phyloP scores from a whole-genome alignment of 1,140 invertebrate species.

The Ptiloglossa arizonensis region DNA sequence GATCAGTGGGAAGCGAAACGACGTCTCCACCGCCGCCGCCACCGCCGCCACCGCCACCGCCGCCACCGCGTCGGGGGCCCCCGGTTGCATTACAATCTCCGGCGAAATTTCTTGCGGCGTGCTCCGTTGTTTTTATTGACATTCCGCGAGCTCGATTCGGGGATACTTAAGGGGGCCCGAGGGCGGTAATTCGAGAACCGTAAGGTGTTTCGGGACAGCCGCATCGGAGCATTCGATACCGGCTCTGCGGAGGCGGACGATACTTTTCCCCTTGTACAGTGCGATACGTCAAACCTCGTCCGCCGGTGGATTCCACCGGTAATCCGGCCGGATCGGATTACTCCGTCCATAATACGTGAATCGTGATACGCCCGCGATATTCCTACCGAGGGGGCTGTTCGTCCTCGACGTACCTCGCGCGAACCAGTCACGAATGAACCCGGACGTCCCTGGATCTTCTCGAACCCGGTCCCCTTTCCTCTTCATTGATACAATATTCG shows the following conservation, averaged over 20 bases:
- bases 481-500: not conserved
- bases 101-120: conserved; percentile 34
- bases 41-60: too few relatives aligned
- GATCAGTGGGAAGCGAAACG: not conserved
- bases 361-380: conserved; percentile 57
- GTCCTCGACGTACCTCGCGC: conserved; percentile 19
- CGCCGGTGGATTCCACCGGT: conserved; percentile 44
- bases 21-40: too few relatives aligned
- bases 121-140: conserved; percentile 41
- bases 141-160: conserved; percentile 43
- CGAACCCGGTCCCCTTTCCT: too few relatives aligned
- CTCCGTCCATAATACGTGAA: conserved; percentile 53
- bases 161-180: conserved; percentile 47
- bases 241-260: conserved; percentile 55
- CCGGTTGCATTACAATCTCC: conserved; percentile 1
- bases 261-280: conserved; percentile 50
- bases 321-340: conserved; percentile 65
- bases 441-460: not conserved
- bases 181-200: conserved; percentile 61
- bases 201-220: conserved; percentile 51
- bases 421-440: conserved; percentile 2
- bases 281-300: conserved; percentile 57
- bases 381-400: conserved; percentile 26
- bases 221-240: conserved; percentile 58
- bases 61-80: not conserved